These are phyloP conservation scores for Pogona vitticeps DNA, from an alignment of 2,113 vertebrate genomes.

Conservation along the genomic window DNA sequence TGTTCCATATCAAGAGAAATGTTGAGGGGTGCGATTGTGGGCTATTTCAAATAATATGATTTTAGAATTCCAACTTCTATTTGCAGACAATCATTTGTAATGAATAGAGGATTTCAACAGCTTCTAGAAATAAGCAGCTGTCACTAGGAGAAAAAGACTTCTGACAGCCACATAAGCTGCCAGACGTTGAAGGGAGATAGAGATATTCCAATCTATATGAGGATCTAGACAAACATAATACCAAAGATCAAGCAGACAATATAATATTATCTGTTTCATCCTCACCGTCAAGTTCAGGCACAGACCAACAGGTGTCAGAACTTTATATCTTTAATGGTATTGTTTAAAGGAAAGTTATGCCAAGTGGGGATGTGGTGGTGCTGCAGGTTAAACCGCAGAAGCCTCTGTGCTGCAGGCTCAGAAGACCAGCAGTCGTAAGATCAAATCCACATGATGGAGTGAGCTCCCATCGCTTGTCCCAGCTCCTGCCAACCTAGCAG, in stretches of 20 bases:
- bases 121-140: conserved; percentile 34
- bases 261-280: conserved; percentile 22
- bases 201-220: conserved; percentile 17
- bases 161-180: background rate
- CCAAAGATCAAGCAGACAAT: background rate
- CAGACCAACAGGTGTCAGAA: conserved; percentile 13
- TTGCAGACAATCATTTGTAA: background rate
- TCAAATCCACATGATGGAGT: too few relatives aligned
- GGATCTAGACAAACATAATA: background rate
- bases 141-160: background rate
- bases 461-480: too few relatives aligned
- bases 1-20: background rate
- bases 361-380: too few relatives aligned
- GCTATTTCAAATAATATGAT: background rate
- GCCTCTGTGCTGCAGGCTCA: too few relatives aligned
- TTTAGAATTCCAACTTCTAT: background rate
- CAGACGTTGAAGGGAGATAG: background rate
- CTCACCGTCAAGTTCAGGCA: conserved; percentile 4
- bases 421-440: too few relatives aligned
- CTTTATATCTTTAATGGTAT: background rate
- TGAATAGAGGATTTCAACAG: background rate
- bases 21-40: conserved; percentile 12
- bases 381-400: too few relatives aligned
- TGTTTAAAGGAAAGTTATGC: background rate
- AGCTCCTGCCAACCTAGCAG: too few relatives aligned